Evolutionary conservation across 2,888 invertebrate genomes (phyloP).

Genomic region (Drosophila emarginata): DNA sequence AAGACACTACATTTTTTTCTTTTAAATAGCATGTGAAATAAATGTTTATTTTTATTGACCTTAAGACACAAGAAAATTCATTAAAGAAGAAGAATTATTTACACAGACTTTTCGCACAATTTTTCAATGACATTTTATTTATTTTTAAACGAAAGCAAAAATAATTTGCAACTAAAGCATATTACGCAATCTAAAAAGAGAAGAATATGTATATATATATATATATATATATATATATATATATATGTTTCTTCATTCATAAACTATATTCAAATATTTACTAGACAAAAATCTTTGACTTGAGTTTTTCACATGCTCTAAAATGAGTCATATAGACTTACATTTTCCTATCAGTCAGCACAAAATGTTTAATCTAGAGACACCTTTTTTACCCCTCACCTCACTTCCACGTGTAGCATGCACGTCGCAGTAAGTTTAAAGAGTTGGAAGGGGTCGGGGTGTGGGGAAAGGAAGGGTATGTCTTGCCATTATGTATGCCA

Average conservation of each 20-base stretch:
- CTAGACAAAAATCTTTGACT: neutral
- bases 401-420: neutral
- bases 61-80: neutral
- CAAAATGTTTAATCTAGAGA: neutral
- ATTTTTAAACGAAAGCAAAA: neutral
- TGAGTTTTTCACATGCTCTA: neutral
- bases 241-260: neutral
- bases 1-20: too few species aligned
- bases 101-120: neutral
- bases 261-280: neutral
- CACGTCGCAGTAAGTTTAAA: too few species aligned
- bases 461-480: neutral
- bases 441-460: neutral
- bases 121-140: neutral
- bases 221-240: neutral
- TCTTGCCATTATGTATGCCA: slow-evolving; percentile 37
- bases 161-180: neutral
- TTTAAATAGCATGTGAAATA: too few species aligned
- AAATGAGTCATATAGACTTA: neutral
- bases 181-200: too few species aligned
- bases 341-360: neutral
- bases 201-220: too few species aligned
- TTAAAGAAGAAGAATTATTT: neutral
- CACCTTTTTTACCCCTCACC: neutral
- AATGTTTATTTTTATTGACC: neutral